Conservation (phyloP, 2,113 vertebrate species). For the Himantopus leucocephalus region DNA sequence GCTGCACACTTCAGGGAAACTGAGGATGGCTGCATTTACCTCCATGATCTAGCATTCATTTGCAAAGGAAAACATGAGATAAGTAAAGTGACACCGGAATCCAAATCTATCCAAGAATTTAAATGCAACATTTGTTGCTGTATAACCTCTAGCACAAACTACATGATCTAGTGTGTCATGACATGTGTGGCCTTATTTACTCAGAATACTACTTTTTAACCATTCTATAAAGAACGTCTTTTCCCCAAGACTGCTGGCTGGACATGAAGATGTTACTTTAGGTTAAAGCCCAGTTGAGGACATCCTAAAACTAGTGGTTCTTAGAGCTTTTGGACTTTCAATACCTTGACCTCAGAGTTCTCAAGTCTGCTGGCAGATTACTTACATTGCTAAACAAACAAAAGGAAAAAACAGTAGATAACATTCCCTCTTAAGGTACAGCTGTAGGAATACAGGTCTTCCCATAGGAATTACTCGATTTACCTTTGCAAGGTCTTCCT, state of each 20-base stretch:
- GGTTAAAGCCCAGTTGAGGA: background rate
- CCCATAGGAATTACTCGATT: background rate
- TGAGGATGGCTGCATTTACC: background rate
- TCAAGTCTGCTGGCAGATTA: background rate
- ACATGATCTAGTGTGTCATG: background rate
- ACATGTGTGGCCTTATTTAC: background rate
- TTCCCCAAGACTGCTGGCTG: background rate
- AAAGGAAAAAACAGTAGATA: background rate
- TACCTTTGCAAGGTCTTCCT: constrained; percentile 98
- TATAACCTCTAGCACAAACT: background rate
- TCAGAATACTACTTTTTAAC: background rate
- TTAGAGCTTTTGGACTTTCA: background rate
- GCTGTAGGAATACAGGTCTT: background rate
- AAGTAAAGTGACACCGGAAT: background rate
- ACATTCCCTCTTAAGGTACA: background rate
- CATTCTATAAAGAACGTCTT: background rate
- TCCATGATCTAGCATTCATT: background rate
- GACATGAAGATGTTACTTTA: background rate
- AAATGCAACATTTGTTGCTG: background rate
- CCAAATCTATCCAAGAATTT: background rate
- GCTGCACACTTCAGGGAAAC: background rate
- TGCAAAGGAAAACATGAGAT: background rate
- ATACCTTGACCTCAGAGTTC: background rate
- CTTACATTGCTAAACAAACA: background rate
- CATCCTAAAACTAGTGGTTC: background rate